Evolutionary conservation across 1,140 invertebrate species (phyloP), one percentile per base, ranked within the genome.

Genomic region (Mylabris phalerata): DNA sequence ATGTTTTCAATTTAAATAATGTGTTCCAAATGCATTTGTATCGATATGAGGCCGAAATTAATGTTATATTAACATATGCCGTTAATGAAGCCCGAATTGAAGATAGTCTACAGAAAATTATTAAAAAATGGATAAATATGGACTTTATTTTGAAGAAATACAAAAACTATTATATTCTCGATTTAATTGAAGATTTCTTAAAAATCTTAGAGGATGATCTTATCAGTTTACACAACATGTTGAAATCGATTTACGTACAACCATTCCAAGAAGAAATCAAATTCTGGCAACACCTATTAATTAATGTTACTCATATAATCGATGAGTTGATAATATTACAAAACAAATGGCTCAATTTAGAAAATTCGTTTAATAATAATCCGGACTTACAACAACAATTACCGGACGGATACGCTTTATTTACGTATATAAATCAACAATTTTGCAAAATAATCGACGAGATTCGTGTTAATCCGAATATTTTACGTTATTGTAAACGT

Each of bases 21-120:
- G 88, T 96, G 82, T 96, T 96, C 75, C 80, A 84, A 1, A 94
- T 96, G 91, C 86, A 95, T 67, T 71, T 95, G 51, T 85, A 92
- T 66, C 82, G 87, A 59, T 91, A 91, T 68, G 84, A 89, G 70
- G 90, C 93, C 0, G 86, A 88, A 9, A 88, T 84, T 13, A 85
- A 92, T 70, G 83, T 86, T 66, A 94, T 95, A 51, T 86, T 95
- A 2, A 90, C 84, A 40, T 87, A 86, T 71, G 92, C 93, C 19
- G 85, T 90, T 40, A 94, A 93, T 78, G 92, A 96, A 74, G 74
- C 93, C 65, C 80, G 84, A 19, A 95, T 95, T 65, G 92, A 96
- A 74, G 86, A 85, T 58, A 88, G 88, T 45, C 84, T 95, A 0
- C 85, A 84, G 65, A 87, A 92, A 56, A 82, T 95, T 11, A 80